A percentile compares a stretch with the other conserved stretches of the same genome.
These are phyloP conservation scores for Cryptus viduatorius DNA, from an alignment of 2,888 invertebrate species.

Conservation along the genomic window DNA sequence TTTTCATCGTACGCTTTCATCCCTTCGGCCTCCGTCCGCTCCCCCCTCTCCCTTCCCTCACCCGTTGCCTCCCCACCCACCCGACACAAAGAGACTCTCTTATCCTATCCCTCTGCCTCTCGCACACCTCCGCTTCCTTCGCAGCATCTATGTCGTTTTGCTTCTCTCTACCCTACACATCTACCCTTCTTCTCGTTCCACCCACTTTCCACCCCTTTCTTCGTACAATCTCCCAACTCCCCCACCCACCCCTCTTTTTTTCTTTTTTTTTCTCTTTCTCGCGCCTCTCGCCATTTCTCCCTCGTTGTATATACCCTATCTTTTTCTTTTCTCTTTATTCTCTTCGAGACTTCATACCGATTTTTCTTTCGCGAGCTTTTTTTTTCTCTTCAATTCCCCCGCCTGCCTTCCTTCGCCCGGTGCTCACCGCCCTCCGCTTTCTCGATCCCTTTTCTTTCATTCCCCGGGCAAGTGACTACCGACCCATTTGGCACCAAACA, in stretches of 20 bases:
- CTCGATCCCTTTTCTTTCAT: slow-evolving; percentile 19
- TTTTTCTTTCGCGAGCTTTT: slow-evolving; percentile 52
- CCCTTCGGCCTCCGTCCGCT: slow-evolving; percentile 77
- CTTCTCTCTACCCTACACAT: slow-evolving; percentile 64
- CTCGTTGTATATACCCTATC: slow-evolving; percentile 10
- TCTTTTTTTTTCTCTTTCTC: slow-evolving; percentile 55
- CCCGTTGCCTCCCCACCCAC: slow-evolving; percentile 64
- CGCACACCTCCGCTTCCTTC: slow-evolving; percentile 66
- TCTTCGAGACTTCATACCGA: slow-evolving; percentile 57
- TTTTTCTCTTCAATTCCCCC: slow-evolving; percentile 8
- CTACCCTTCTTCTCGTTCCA: slow-evolving; percentile 30
- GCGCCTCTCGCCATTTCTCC: slow-evolving; percentile 13
- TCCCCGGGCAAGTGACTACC: slow-evolving; percentile 32
- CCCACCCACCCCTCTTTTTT: slow-evolving; percentile 17
- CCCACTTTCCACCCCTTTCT: slow-evolving; percentile 69
- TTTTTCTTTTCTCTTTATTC: slow-evolving; percentile 13
- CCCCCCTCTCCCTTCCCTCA: slow-evolving; percentile 67
- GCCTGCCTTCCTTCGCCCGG: slow-evolving; percentile 59
- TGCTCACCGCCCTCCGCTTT: not conserved
- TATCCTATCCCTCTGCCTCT: slow-evolving; percentile 74
- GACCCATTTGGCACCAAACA: slow-evolving; percentile 27
- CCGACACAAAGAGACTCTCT: slow-evolving; percentile 80
- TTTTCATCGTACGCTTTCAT: slow-evolving; percentile 83
- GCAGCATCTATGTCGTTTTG: slow-evolving; percentile 55
- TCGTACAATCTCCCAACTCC: slow-evolving; percentile 48